Base-by-base conservation (phyloP, 1,140 invertebrate species). In the Diprion similis region DNA sequence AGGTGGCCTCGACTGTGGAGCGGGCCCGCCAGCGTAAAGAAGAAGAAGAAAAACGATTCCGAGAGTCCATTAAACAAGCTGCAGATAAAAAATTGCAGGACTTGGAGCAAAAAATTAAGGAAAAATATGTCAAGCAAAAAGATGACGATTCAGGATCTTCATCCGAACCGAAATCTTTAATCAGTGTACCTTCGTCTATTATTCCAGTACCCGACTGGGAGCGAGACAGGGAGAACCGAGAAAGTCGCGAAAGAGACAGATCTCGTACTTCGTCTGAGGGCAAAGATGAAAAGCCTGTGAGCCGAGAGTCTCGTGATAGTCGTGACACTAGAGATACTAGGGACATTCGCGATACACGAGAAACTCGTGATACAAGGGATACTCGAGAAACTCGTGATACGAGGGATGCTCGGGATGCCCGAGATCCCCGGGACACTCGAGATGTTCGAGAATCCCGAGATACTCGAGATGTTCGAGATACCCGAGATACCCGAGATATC, bases 11-110 rank as follows among this genome's bases (percentile, higher is more conserved):
- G 59, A 93, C 91, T 1, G 92, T 95, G 6, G 94, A 94, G 76
- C 89, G 94, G 70, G 95, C 95, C 0, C 91, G 93, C 24, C 92
- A 93, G 76, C 89, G 93, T 13, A 93, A 95, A 78, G 93, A 95
- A 79, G 94, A 96, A 79, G 94, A 95, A 82, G 95, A 96, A 81
- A 93, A 94, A 78, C 90, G 93, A 68, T 94, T 90, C 78, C 91
- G 93, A 75, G 89, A 92, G 75, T 90, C 87, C 18, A 86, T 85
- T 13, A 89, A 89, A 75, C 87, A 89, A 81, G 86, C 90, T 11
- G 92, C 91, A 46, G 89, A 89, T 13, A 92, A 92, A 73, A 93
- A 93, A 80, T 80, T 93, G 17, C 89, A 91, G 75, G 88, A 90
- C 78, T 79, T 93, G 3, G 91, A 93, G 71, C 90, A 92, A 73